phyloP scores from a whole-genome alignment of 2,888 invertebrate genomes.

The Morpho deidamia region DNA sequence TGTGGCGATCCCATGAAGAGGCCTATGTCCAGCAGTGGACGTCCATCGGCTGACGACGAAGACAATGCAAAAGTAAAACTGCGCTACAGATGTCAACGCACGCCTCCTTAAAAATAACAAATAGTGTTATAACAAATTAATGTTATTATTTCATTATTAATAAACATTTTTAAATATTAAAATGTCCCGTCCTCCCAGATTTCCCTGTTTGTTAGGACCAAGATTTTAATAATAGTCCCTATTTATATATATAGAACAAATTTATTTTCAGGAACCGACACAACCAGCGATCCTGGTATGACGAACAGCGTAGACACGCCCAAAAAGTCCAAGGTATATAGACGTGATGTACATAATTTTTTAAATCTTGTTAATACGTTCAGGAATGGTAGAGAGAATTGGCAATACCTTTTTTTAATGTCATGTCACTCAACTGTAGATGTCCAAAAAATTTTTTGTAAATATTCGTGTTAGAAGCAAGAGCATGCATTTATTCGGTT shows the following conservation, averaged over 20 bases:
- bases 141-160: too few relatives aligned
- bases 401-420: slow-evolving; percentile 17
- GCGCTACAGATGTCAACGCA: too few relatives aligned
- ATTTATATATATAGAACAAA: not conserved
- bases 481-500: slow-evolving; percentile 37
- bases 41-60: too few relatives aligned
- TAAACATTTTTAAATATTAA: too few relatives aligned
- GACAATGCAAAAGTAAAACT: too few relatives aligned
- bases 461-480: slow-evolving; percentile 59
- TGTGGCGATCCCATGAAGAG: too few relatives aligned
- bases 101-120: too few relatives aligned
- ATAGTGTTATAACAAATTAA: too few relatives aligned
- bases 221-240: not conserved
- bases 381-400: slow-evolving; percentile 48
- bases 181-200: too few relatives aligned
- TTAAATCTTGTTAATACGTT: slow-evolving; percentile 25
- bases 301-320: slow-evolving; percentile 71
- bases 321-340: slow-evolving; percentile 64
- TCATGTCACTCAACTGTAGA: slow-evolving; percentile 32
- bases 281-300: slow-evolving; percentile 66
- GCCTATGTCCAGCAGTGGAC: too few relatives aligned
- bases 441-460: slow-evolving; percentile 50
- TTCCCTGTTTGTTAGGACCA: not conserved
- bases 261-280: slow-evolving; percentile 64
- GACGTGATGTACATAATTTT: not conserved